Evolutionary conservation across 2,888 invertebrate species (phyloP).

Genomic region (Macaria notata): DNA sequence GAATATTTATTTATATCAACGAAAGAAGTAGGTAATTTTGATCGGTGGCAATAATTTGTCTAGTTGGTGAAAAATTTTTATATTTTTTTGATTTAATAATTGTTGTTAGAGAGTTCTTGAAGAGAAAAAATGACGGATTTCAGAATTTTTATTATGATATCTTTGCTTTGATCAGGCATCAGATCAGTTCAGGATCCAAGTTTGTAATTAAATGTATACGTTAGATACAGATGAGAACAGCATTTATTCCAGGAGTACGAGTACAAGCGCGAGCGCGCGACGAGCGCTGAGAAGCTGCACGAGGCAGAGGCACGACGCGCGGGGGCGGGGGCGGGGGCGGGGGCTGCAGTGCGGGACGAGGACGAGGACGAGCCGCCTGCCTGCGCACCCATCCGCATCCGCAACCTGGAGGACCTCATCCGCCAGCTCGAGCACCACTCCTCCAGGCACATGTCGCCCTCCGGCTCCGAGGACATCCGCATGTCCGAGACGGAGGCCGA

Average conservation of each 20-base stretch:
- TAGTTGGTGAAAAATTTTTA: no score
- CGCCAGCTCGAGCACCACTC: constrained; percentile 94
- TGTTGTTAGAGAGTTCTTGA: no score
- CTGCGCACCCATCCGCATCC: constrained; percentile 92
- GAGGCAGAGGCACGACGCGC: constrained; percentile 84
- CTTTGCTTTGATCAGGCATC: no score
- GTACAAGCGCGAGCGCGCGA: constrained; percentile 83
- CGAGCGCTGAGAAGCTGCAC: constrained; percentile 89
- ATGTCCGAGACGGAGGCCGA: constrained; percentile 95
- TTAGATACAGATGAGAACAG: no score
- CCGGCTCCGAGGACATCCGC: constrained; percentile 94
- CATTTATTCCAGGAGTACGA: constrained; percentile 69
- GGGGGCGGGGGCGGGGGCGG: constrained; percentile 66
- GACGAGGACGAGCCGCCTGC: constrained; percentile 90
- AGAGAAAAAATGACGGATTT: no score
- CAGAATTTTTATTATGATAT: no score
- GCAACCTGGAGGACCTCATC: constrained; percentile 95
- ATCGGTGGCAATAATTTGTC: no score
- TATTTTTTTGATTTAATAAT: no score
- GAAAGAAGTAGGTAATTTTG: no score
- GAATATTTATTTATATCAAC: no score
- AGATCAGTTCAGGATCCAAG: no score
- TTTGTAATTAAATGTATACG: no score
- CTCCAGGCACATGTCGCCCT: constrained; percentile 93
- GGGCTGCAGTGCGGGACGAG: constrained; percentile 72